Evolutionary conservation across 2,113 vertebrate genomes (phyloP).

Genomic region (Rhinolophus sinicus): DNA sequence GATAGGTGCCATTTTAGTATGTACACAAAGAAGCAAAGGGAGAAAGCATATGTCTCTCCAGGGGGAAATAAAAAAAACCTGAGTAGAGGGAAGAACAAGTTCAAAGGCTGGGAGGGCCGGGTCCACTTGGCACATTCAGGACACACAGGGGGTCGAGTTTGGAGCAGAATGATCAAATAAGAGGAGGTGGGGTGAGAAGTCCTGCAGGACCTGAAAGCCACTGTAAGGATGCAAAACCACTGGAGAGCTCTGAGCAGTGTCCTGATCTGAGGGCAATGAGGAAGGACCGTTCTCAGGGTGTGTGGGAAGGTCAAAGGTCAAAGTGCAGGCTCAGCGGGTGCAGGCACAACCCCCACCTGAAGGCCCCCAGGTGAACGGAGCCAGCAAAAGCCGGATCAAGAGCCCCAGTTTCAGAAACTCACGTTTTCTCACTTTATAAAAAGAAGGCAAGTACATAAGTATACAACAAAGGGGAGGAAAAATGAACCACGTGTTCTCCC

Average conservation of each 20-base stretch:
- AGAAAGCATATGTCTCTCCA: background rate
- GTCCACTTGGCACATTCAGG: background rate
- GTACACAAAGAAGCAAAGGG: background rate
- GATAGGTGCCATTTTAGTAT: background rate
- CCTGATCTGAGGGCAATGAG: background rate
- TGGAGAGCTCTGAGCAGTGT: background rate
- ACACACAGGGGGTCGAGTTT: background rate
- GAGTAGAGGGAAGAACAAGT: background rate
- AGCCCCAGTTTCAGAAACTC: background rate
- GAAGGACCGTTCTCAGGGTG: accelerated
- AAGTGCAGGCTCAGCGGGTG: background rate
- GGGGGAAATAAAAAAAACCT: background rate
- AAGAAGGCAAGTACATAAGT: background rate
- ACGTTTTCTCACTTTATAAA: background rate
- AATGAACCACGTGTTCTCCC: accelerated
- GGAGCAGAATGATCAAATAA: background rate
- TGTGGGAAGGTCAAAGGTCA: background rate
- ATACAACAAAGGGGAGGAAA: accelerated
- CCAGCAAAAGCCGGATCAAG: accelerated
- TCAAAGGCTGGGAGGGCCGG: background rate
- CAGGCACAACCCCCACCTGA: background rate
- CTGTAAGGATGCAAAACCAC: background rate
- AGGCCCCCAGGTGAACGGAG: accelerated
- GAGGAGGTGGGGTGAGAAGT: accelerated
- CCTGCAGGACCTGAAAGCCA: background rate